Evolutionary conservation across 2,888 invertebrate genomes (phyloP).

Genomic region (Lepeophtheirus nordmannii): DNA sequence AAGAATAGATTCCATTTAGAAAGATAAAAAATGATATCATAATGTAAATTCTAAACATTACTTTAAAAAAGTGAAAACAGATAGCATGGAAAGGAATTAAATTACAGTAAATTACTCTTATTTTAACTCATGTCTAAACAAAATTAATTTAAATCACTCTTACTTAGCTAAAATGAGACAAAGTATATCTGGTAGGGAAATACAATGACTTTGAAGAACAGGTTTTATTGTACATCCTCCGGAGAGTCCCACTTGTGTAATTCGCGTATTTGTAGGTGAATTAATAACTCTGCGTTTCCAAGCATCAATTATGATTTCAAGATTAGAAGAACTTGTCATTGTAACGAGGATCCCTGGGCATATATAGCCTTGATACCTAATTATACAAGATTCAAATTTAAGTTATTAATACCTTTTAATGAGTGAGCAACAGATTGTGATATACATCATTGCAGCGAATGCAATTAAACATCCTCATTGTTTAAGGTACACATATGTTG

Average conservation of each 20-base stretch:
- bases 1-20: too few species aligned
- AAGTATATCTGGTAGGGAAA: conserved; percentile 15
- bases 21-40: too few species aligned
- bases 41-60: too few species aligned
- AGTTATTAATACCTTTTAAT: too few species aligned
- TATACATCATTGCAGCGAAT: too few species aligned
- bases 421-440: too few species aligned
- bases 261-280: conserved; percentile 7
- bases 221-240: conserved; percentile 17
- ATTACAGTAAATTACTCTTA: too few species aligned
- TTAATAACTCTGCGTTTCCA: conserved; percentile 11
- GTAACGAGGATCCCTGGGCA: conserved; percentile 17
- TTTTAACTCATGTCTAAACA: too few species aligned
- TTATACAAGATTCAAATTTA: too few species aligned
- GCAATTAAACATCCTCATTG: too few species aligned
- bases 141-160: not conserved
- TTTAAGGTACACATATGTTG: not conserved
- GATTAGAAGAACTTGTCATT: conserved; percentile 3
- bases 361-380: conserved; percentile 18
- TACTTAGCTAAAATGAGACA: conserved; percentile 21
- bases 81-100: too few species aligned
- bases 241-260: conserved; percentile 18
- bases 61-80: too few species aligned
- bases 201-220: not conserved
- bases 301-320: conserved; percentile 11